Evolutionary conservation across 1,140 invertebrate genomes (phyloP), one percentile per base, ranked within the genome.

Genomic region (Anastrepha ludens): DNA sequence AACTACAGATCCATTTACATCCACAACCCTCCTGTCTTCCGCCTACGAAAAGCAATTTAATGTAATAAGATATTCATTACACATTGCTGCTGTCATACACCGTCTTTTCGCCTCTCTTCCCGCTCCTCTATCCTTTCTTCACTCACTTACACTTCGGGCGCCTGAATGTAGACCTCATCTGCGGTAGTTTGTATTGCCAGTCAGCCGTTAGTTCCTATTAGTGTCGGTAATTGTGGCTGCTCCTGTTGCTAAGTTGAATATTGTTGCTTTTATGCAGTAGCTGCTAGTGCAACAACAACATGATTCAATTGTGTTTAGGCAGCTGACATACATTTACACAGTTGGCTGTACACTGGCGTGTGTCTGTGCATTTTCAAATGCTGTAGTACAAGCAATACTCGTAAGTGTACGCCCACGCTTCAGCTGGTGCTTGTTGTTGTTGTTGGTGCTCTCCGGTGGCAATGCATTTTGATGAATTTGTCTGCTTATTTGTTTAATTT

Each of bases 61-160:
- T 11, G n/a, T 81, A 81, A 81, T 81, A 81, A 81, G 50, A 81
- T 81, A 81, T 81, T 81, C 74, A 81, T 81, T 81, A 58, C 41
- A 81, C 17, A 55, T 20, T 20, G 47, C 20, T 81, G 50, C 2
- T 20, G 67, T 3, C 74, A 81, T 58, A 41, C 70, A 74, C 15
- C 50, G 50, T 8, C 15, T 9, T 15, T 62, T n/a, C 60, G 15
- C 8, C 60, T 62, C 13, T 5, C 60, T n/a, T 17, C 15, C 0
- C 60, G 13, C 15, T 15, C 60, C n/a, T n/a, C 5, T 13, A 17
- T 62, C 9, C 60, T 17, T n/a, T 29, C 29, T 29, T 29, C 29
- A 29, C 29, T 29, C 29, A 29, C 29, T 29, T 29, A 29, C 29
- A 29, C 29, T 29, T 29, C 13, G 20, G 15, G n/a, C 70, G 70